phyloP scores from a whole-genome alignment of 2,888 invertebrate genomes.

The Acanthosepion lycidas region DNA sequence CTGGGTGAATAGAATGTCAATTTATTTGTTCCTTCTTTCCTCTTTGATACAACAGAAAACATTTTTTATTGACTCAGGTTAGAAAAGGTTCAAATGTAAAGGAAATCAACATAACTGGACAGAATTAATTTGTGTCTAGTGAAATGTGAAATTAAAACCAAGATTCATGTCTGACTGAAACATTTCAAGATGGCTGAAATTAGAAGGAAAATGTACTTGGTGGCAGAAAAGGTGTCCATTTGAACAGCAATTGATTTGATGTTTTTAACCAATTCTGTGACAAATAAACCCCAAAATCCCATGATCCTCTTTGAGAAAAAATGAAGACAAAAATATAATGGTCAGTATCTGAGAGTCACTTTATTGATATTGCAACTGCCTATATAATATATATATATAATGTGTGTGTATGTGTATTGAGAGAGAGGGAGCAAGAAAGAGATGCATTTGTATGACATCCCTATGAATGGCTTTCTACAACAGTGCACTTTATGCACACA shows the following conservation, averaged over 20 bases:
- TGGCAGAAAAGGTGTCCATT: not conserved
- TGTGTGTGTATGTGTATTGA: too few species aligned
- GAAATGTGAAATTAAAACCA: slow-evolving; percentile 15
- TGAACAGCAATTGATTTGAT: not conserved
- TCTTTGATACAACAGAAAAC: not conserved
- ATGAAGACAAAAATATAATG: not conserved
- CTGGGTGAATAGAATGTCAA: not conserved
- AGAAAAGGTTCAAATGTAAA: slow-evolving; percentile 33
- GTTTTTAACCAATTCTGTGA: not conserved
- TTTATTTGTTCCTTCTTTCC: slow-evolving; percentile 20
- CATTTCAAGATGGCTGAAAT: not conserved
- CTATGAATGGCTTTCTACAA: not conserved
- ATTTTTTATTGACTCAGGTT: not conserved
- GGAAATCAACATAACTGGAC: slow-evolving; percentile 6
- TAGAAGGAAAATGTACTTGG: not conserved
- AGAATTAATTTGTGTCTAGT: slow-evolving; percentile 22
- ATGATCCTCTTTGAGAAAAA: not conserved
- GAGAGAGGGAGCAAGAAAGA: too few species aligned
- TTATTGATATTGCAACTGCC: not conserved
- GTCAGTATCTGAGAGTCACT: not conserved
- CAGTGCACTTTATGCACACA: not conserved
- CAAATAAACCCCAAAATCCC: not conserved
- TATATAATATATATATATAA: too few species aligned
- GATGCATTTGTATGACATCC: too few species aligned
- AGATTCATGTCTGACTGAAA: not conserved